Conservation (phyloP, 2,888 invertebrate genomes). For the Bugulina stolonifera region DNA sequence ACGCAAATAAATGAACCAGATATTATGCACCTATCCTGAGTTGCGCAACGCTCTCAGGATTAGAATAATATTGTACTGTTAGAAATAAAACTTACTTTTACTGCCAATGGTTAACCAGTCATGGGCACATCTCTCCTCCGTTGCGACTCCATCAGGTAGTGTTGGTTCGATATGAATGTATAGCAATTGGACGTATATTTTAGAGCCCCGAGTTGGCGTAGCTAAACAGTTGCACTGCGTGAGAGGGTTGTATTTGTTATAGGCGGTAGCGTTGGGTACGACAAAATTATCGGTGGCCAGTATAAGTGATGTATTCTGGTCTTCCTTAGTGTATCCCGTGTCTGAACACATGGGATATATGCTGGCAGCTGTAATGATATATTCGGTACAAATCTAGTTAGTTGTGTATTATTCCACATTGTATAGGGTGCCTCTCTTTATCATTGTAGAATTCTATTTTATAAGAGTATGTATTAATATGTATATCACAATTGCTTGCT, state of each 20-base stretch:
- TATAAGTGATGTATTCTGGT: background rate
- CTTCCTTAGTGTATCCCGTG: background rate
- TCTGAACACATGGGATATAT: background rate
- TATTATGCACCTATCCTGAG: too few relatives aligned
- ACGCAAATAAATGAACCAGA: too few relatives aligned
- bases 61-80: too few relatives aligned
- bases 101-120: background rate
- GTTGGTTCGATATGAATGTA: background rate
- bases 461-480: too few relatives aligned
- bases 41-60: too few relatives aligned
- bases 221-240: background rate
- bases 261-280: background rate
- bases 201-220: background rate
- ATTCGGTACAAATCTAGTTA: too few relatives aligned
- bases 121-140: background rate
- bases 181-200: background rate
- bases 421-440: too few relatives aligned
- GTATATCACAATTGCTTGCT: too few relatives aligned
- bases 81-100: background rate
- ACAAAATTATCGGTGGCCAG: background rate
- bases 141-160: too few relatives aligned
- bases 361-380: background rate
- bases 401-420: too few relatives aligned
- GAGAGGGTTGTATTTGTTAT: background rate
- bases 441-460: too few relatives aligned